Base-by-base conservation (phyloP, 2,797 vertebrate species). In the Gymnopithys bicolor region DNA sequence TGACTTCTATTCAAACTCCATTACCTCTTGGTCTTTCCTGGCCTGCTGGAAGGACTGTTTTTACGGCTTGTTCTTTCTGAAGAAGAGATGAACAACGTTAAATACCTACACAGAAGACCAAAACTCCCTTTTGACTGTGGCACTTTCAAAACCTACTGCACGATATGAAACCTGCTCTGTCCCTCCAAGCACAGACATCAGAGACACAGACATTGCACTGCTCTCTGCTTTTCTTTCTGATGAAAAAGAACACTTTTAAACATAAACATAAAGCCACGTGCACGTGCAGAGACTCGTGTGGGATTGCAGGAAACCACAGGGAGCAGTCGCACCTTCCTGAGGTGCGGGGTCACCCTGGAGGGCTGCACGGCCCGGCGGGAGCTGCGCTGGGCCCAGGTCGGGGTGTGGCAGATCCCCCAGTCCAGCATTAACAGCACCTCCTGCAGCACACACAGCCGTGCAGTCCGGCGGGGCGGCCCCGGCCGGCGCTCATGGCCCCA, bases 121-220 rank as follows among this genome's bases (percentile, higher is more conserved):
- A 80, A 13, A 6, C 15, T 21, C 35, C n/a, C n/a, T 53, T 24
- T 81, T 2, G 11, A 11, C 24, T 28, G 8, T 0, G 16, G 48
- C 4, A 18, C 8, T 33, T 67, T 21, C 33, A 68, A 84, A 86
- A 30, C 39, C 19, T 48, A 28, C 21, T 30, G 56, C 63, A 35
- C 30, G 37, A 18, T 8, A 21, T 28, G 45, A 48, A 73, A n/a
- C 28, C 37, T n/a, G 7, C 23, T n/a, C 45, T 22, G 43, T 8
- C 21, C 10, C 14, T 77, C 18, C 37, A 51, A 17, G 24, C 0
- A 0, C 19, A 35, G 37, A 7, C 43, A 23, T 0, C 2, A 1
- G n/a, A 6, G 18, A 59, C 4, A 6, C 22, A 84, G 63, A 28
- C 35, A 22, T 7, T 13, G 52, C 45, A 35, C 39, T 21, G 68